Evolutionary conservation across 35 echinoderm and acorn worm genomes (phyloP).

Genomic region (Lytechinus variegatus): DNA sequence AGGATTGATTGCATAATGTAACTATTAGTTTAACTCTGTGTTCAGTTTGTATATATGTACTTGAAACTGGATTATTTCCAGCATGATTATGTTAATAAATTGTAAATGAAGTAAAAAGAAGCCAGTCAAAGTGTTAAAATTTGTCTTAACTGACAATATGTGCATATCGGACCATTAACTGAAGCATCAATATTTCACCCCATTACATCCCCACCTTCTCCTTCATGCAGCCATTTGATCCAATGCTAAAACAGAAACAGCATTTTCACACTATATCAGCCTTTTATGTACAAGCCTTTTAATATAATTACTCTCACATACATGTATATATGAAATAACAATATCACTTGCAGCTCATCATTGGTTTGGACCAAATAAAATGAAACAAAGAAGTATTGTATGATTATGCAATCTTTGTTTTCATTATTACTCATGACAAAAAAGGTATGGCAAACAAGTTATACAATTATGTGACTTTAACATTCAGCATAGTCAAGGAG

Average conservation of each 20-base stretch:
- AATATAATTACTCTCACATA: neutral
- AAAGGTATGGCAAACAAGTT: no score
- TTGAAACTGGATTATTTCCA: neutral
- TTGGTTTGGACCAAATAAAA: neutral
- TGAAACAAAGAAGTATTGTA: neutral
- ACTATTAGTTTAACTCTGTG: neutral
- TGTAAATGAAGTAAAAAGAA: neutral
- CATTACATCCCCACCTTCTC: neutral
- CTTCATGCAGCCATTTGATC: neutral
- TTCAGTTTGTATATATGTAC: neutral
- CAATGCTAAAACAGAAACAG: neutral
- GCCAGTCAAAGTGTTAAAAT: neutral
- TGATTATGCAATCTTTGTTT: neutral
- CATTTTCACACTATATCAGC: neutral
- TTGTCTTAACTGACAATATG: no score
- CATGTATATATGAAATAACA: neutral
- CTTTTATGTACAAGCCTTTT: slow-evolving; percentile 13
- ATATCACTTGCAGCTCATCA: neutral
- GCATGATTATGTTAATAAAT: neutral
- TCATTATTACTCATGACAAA: neutral
- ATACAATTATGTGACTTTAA: neutral
- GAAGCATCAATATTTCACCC: neutral
- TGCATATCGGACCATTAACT: no score
- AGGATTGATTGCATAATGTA: no score
- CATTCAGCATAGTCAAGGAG: no score